A percentile compares a stretch with the other conserved stretches of the same genome.
These are phyloP conservation scores for Porites rus DNA, from an alignment of 92 coral and sea anemone genomes.

Conservation along the genomic window DNA sequence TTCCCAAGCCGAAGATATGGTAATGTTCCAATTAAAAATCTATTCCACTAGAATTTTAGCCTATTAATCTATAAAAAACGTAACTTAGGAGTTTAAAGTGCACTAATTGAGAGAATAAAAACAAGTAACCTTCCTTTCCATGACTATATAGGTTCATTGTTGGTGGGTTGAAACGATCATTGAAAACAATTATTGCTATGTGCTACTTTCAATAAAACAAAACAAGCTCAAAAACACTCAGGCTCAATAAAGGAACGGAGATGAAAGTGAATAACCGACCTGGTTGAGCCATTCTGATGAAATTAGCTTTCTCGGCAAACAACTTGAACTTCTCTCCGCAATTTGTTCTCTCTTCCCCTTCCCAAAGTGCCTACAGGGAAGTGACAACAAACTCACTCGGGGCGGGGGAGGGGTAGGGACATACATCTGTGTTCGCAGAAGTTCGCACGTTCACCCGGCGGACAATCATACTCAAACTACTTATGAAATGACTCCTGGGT, in stretches of 20 bases:
- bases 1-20: no score
- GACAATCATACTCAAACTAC: no score
- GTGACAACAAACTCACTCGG: background rate
- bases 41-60: background rate
- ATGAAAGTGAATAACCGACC: background rate
- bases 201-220: background rate
- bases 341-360: background rate
- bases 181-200: background rate
- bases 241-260: background rate
- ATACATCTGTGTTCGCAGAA: no score
- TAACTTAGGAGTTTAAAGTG: background rate
- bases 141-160: background rate
- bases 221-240: background rate
- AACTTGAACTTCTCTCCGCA: background rate
- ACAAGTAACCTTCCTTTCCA: background rate
- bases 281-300: constrained; percentile 11
- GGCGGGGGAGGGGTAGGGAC: constrained; percentile 8
- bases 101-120: background rate
- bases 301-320: background rate
- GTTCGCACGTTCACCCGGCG: no score
- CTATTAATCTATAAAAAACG: background rate
- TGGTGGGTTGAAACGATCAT: background rate
- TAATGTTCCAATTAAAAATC: no score
- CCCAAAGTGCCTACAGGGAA: constrained; percentile 17
- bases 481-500: no score